Conservation (phyloP, 2,797 vertebrate genomes). For the Rousettus madagascariensis region DNA sequence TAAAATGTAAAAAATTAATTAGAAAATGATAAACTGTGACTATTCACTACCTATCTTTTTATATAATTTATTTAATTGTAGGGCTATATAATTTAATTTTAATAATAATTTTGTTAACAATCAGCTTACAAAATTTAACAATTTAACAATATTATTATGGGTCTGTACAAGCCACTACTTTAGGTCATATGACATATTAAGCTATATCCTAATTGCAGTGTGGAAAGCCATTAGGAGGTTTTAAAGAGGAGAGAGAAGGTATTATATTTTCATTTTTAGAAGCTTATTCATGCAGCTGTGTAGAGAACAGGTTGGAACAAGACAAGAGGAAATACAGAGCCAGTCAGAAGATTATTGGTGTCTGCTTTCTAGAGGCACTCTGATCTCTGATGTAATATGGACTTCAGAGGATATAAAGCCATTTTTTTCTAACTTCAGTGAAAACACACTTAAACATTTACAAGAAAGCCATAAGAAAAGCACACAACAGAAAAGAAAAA, state of each 20-base stretch:
- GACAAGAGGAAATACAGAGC: constrained; percentile 5
- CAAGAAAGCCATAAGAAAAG: background rate
- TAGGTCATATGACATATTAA: background rate
- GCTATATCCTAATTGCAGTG: background rate
- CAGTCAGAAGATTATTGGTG: constrained; percentile 6
- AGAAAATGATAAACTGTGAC: background rate
- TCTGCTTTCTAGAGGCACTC: background rate
- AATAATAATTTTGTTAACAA: background rate
- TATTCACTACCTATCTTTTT: background rate
- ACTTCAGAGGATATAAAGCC: constrained; percentile 21
- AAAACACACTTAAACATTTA: background rate
- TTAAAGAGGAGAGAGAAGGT: background rate
- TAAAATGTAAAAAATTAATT: background rate
- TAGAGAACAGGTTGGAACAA: background rate
- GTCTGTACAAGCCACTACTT: background rate
- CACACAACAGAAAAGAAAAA: background rate
- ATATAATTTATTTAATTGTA: background rate
- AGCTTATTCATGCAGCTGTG: constrained; percentile 4
- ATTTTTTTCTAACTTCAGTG: background rate
- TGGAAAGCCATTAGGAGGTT: constrained; percentile 17
- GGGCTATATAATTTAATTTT: background rate
- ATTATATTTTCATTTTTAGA: constrained; percentile 13
- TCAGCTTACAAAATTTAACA: background rate
- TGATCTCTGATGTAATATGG: background rate
- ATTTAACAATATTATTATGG: background rate